Evolutionary conservation across 2,888 invertebrate species (phyloP).

Genomic region (Peribatodes rhomboidaria): DNA sequence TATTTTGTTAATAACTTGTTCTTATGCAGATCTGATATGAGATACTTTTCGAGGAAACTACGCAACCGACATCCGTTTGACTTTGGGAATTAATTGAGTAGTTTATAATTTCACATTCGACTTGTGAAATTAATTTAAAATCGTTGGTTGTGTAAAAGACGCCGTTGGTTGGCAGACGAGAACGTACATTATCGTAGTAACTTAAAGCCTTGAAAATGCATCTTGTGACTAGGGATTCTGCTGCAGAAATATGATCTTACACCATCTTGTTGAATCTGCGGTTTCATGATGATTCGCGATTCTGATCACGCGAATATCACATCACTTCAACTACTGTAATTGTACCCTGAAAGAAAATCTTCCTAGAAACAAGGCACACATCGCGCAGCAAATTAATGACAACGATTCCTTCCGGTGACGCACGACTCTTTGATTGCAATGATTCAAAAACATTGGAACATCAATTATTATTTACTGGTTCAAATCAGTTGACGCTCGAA

Average conservation of each 20-base stretch:
- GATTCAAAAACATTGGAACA: conserved; percentile 72
- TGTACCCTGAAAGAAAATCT: not conserved
- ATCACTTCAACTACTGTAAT: too few species aligned
- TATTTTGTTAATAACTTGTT: conserved; percentile 4
- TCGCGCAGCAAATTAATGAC: not conserved
- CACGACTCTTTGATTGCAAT: conserved; percentile 57
- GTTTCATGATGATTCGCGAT: too few species aligned
- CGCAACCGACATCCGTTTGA: conserved; percentile 6
- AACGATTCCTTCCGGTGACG: conserved; percentile 52
- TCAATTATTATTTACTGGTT: conserved; percentile 51
- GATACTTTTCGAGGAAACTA: conserved; percentile 13
- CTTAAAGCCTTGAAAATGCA: conserved; percentile 1
- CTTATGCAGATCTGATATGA: conserved; percentile 6
- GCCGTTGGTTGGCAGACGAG: not conserved
- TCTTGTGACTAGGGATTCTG: too few species aligned
- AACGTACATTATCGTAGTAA: not conserved
- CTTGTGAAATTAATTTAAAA: conserved; percentile 8
- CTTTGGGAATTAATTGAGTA: conserved; percentile 4
- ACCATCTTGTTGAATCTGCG: too few species aligned
- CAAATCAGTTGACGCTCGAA: conserved; percentile 48
- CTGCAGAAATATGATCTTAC: too few species aligned
- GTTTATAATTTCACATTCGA: not conserved
- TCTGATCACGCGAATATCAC: too few species aligned
- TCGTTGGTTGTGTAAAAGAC: not conserved
- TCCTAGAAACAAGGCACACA: not conserved